Conservation (phyloP, 1,140 invertebrate species). For the Melitaea cinxia region DNA sequence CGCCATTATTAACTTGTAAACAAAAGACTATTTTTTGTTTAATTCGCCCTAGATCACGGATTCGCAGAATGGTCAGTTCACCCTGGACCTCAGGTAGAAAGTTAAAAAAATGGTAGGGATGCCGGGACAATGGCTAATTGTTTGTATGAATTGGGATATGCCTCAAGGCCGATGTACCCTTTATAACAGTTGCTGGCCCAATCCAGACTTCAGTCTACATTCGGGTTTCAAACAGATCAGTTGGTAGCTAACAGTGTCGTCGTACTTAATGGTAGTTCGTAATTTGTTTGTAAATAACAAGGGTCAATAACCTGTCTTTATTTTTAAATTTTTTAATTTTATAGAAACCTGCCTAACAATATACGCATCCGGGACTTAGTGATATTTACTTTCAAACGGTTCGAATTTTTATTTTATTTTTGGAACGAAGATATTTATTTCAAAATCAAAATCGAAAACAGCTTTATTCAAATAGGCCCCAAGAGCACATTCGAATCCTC, state of each 20-base stretch:
- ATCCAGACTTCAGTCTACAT: constrained; percentile 76
- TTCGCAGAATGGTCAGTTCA: constrained; percentile 44
- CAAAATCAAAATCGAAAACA: no score
- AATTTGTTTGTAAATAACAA: constrained; percentile 71
- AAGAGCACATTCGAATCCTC: no score
- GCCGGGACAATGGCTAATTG: constrained; percentile 58
- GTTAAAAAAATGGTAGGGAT: constrained; percentile 49
- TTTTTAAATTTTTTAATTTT: constrained; percentile 34
- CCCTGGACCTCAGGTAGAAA: constrained; percentile 56
- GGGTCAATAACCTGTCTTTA: constrained; percentile 61
- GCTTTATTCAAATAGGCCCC: no score
- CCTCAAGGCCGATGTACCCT: constrained; percentile 69
- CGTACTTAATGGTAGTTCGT: constrained; percentile 34
- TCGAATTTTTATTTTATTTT: constrained; percentile 21
- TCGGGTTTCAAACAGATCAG: constrained; percentile 60
- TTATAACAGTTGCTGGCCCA: constrained; percentile 69
- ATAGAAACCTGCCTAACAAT: constrained; percentile 18
- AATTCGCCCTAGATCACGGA: constrained; percentile 52
- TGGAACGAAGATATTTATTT: no score
- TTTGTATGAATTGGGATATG: constrained; percentile 63
- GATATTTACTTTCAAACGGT: constrained; percentile 8
- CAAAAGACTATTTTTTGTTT: constrained; percentile 56
- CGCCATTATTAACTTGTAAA: constrained; percentile 69
- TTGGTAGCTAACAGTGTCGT: constrained; percentile 45
- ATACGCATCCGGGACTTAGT: constrained; percentile 1